Evolutionary conservation across 2,888 invertebrate species (phyloP), one percentile per base, ranked within the genome.

Genomic region (Phortica okadai): DNA sequence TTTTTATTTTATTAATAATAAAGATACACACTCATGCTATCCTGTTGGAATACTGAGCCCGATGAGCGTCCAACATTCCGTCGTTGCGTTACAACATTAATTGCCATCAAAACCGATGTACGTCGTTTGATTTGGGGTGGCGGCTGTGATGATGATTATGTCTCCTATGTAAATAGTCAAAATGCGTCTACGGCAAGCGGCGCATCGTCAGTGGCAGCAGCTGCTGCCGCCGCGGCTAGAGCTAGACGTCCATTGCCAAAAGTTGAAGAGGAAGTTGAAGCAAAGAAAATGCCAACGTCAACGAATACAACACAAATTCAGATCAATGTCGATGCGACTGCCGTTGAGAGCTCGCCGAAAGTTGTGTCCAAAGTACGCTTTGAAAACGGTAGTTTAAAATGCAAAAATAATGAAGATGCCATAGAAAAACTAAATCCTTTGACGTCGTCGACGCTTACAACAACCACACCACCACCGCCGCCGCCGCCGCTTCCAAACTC

Each of bases 61-160:
- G 96, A 96, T 79, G 94, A 95, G 80, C 93, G 99, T 76, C 98
- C 98, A 1, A 96, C 96, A 72, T 99, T 99, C 91, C 95, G 95
- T 80, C 94, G 94, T 83, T 97, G 97, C 88, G 92, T 96, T 64
- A 94, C 95, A 54, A 80, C 82, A 5, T 73, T 90, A 14, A 79
- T 89, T 75, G 78, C 82, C n/a, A 86, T 91, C 21, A 88, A 84
- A 74, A 81, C 85, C 1, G 90, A 89, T 45, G 78, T 90, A n/a
- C 76, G 84, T 3, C 86, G 84, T 21, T 79, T 82, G 14, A 83
- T 78, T 56, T 76, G 80, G 66, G 83, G 80, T 4, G 81, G 79
- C 66, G 76, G 78, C 66, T 76, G 73, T 21, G 82, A 82, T 64
- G 79, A 73, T 33, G 82, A 81, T 21, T 73, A 72, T 7, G 70